Base-by-base conservation (phyloP, 2,888 invertebrate genomes). In the Phortica magna region DNA sequence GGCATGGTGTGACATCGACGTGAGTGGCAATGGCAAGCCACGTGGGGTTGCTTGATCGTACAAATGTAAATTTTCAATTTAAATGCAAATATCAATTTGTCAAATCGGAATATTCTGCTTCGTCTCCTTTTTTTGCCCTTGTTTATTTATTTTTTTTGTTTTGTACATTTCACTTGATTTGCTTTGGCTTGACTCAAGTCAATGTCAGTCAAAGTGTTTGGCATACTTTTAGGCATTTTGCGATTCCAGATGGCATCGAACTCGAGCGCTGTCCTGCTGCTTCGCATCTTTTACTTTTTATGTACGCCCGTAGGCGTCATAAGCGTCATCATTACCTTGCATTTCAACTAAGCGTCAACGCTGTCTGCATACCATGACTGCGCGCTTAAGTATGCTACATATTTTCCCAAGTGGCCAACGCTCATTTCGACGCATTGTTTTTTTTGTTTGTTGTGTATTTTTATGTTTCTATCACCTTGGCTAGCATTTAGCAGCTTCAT, bases 61-160 rank as follows among this genome's bases (percentile, higher is more conserved):
- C 90, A 90, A 91, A 91, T 91, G 91, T 91, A 91, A 90, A 91
- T 91, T 91, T 91, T 91, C 91, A 92, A 91, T 91, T 91, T 91
- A 91, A 91, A 91, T 91, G 91, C 92, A 92, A 91, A 91, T 91
- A 92, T 92, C 92, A 91, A 91, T 91, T 91, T 92, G 91, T 91
- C 92, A 91, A 92, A 91, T 84, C 57, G 85, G 82, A 81, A 81
- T 83, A 82, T 80, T 78, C 41, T 12, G 84, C 81, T 77, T 73
- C 31, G 31, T 31, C 31, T 31, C 31, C 31, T 2, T 31, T 31
- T 31, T 31, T 31, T 71, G 73, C 43, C 72, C 59, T 57, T 43
- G 59, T 12, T 43, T 53, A 17, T 41, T 12, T 17, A 12, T 7
- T 17, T 74, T 68, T 22, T 3, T 74, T 64, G 55, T 75, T 77